Evolutionary conservation across 2,113 vertebrate genomes (phyloP).

Genomic region (Sebastes schlegelii): DNA sequence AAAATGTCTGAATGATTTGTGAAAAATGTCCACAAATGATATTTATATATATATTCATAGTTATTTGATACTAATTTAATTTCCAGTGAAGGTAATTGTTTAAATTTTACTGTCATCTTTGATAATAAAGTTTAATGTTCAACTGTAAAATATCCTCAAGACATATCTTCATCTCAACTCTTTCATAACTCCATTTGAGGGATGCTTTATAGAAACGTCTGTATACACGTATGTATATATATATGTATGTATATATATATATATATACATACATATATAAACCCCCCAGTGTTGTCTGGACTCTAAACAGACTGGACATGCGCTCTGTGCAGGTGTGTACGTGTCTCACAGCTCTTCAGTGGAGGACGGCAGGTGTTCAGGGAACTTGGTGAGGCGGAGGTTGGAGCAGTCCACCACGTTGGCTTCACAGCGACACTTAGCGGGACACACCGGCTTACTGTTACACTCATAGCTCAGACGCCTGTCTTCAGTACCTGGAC

Average conservation of each 20-base stretch:
- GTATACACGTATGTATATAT: background rate
- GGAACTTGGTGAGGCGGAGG: constrained; percentile 93
- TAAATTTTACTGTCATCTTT: background rate
- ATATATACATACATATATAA: background rate
- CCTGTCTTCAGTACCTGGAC: constrained; percentile 90
- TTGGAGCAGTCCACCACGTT: constrained; percentile 94
- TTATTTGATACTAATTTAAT: background rate
- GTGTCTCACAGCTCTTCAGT: constrained; percentile 91
- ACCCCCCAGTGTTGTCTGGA: too few relatives aligned
- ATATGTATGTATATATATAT: background rate
- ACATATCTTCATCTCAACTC: background rate
- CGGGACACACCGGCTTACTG: constrained; percentile 91
- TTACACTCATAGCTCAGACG: constrained; percentile 93
- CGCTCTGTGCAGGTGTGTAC: background rate
- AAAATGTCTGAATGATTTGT: too few relatives aligned
- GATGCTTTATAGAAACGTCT: background rate
- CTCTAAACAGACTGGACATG: too few relatives aligned
- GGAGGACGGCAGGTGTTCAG: constrained; percentile 91
- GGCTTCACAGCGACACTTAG: constrained; percentile 96
- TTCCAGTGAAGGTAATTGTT: background rate
- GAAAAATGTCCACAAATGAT: too few relatives aligned
- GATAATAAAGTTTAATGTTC: background rate
- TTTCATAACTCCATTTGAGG: too few relatives aligned
- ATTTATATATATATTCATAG: background rate
- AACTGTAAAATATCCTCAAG: background rate